Percentiles rank a stretch among this genome's conserved stretches.
These are phyloP conservation scores for Ovis aries DNA, from an alignment of 2,113 vertebrate species.

Conservation along the genomic window ARS-UI_Ramb_v3.0 NC_056073.1:28306001-28306500, in stretches of 20 bases:
- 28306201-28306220: background rate
- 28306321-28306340: background rate
- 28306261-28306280: background rate
- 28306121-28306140: background rate
- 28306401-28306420: background rate
- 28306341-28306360: background rate
- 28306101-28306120: background rate
- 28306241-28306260: background rate
- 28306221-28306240: background rate
- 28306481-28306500: background rate
- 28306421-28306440: background rate
- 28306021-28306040: background rate
- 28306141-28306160: background rate
- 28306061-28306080: background rate
- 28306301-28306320: background rate
- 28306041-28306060: background rate
- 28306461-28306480: background rate
- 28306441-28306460: background rate
- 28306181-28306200: background rate
- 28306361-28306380: background rate
- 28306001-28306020: background rate
- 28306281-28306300: background rate
- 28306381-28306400: background rate
- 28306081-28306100: background rate
- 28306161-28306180: background rate